Percentiles rank a stretch among this genome's conserved stretches.
Evolutionary conservation across 1,140 invertebrate species (phyloP).

Genomic region (Drosophila repletoides): DNA sequence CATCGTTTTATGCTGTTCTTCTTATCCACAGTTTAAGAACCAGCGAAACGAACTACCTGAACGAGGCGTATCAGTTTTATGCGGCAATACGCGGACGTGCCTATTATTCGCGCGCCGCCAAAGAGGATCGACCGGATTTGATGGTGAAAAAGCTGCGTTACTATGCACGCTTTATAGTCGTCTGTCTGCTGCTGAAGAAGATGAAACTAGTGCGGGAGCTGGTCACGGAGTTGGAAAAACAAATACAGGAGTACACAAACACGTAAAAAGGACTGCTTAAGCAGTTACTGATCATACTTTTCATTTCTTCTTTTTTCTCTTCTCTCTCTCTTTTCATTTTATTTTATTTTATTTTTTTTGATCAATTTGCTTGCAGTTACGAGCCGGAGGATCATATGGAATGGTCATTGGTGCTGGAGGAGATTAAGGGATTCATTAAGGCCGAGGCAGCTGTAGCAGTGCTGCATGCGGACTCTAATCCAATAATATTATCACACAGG

Average conservation of each 20-base stretch:
- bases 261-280: slow-evolving; percentile 83
- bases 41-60: slow-evolving; percentile 97
- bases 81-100: slow-evolving; percentile 95
- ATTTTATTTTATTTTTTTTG: no score
- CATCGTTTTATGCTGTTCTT: neutral
- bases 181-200: slow-evolving; percentile 96
- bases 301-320: slow-evolving; percentile 26
- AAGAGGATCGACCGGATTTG: slow-evolving; percentile 96
- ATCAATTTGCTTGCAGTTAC: slow-evolving; percentile 84
- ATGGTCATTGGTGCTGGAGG: slow-evolving; percentile 96
- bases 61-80: slow-evolving; percentile 98
- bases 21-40: slow-evolving; percentile 91
- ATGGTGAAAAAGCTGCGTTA: slow-evolving; percentile 99
- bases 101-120: slow-evolving; percentile 96
- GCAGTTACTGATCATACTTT: slow-evolving; percentile 14
- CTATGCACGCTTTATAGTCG: slow-evolving; percentile 98
- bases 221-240: slow-evolving; percentile 94
- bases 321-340: slow-evolving; percentile 12
- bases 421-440: slow-evolving; percentile 97
- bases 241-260: slow-evolving; percentile 96
- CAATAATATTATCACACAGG: slow-evolving; percentile 92
- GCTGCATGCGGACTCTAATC: slow-evolving; percentile 92
- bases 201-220: slow-evolving; percentile 97
- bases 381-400: slow-evolving; percentile 98
- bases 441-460: slow-evolving; percentile 95